Conservation (phyloP, 2,113 vertebrate genomes). For the Cervus canadensis region DNA sequence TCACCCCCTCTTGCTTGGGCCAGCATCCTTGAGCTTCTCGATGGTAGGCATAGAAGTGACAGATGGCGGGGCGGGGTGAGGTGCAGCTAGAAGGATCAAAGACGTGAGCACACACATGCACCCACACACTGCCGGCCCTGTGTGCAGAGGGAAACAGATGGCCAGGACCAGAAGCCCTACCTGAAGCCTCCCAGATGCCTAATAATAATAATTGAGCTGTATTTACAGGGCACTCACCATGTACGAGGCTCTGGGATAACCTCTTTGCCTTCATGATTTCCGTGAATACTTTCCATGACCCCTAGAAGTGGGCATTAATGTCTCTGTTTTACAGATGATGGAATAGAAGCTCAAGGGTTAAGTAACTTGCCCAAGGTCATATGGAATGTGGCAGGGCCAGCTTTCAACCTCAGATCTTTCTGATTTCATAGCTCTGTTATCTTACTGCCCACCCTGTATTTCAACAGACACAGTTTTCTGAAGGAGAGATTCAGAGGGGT, state of each 20-base stretch:
- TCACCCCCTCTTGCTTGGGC: background rate
- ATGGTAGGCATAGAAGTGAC: background rate
- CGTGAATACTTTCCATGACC: background rate
- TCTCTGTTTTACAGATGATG: background rate
- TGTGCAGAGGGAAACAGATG: background rate
- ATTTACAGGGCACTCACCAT: background rate
- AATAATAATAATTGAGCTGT: background rate
- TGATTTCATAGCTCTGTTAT: background rate
- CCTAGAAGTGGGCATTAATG: background rate
- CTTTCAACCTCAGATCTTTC: background rate
- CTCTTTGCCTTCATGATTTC: background rate
- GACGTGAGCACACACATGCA: background rate
- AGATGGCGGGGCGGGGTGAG: too few relatives aligned
- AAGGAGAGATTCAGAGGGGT: background rate
- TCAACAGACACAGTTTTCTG: background rate
- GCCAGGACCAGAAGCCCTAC: background rate
- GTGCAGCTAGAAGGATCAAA: background rate
- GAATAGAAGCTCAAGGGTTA: background rate
- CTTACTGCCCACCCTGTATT: background rate
- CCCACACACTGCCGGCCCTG: background rate
- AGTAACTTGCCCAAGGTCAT: background rate
- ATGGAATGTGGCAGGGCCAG: background rate
- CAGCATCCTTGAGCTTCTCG: background rate
- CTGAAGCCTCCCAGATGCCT: constrained; percentile 8
- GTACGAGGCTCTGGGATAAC: background rate